These are phyloP conservation scores for Chironomus tepperi DNA, from an alignment of 1,140 invertebrate genomes.

Conservation along the genomic window DNA sequence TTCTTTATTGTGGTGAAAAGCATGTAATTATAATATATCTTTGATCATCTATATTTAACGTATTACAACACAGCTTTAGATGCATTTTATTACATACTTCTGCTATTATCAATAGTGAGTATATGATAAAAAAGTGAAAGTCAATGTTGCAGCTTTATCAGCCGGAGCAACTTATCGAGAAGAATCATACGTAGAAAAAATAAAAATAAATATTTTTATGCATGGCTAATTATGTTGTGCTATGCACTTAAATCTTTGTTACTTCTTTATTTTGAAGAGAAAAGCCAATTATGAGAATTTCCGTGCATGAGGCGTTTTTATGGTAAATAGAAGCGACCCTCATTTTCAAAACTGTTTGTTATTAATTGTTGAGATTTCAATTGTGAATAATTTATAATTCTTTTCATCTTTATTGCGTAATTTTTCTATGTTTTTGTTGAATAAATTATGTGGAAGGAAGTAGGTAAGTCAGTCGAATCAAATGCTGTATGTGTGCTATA, in stretches of 20 bases:
- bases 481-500: too few relatives aligned
- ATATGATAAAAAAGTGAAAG: background rate
- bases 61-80: background rate
- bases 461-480: too few relatives aligned
- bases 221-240: background rate
- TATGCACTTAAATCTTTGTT: background rate
- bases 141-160: background rate
- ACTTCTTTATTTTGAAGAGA: background rate
- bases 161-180: background rate
- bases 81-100: background rate
- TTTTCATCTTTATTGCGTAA: background rate
- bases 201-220: background rate
- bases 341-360: background rate
- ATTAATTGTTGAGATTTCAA: background rate
- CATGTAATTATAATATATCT: background rate
- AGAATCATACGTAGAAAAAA: background rate
- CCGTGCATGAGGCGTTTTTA: background rate
- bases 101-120: background rate
- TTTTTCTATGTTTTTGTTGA: background rate
- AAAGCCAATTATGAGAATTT: conserved; percentile 1
- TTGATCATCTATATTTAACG: background rate
- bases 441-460: too few relatives aligned
- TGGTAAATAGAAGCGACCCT: background rate
- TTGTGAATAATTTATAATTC: background rate
- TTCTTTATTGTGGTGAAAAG: background rate